Conservation (phyloP, 1,140 invertebrate genomes). For the Cherax quadricarinatus region DNA sequence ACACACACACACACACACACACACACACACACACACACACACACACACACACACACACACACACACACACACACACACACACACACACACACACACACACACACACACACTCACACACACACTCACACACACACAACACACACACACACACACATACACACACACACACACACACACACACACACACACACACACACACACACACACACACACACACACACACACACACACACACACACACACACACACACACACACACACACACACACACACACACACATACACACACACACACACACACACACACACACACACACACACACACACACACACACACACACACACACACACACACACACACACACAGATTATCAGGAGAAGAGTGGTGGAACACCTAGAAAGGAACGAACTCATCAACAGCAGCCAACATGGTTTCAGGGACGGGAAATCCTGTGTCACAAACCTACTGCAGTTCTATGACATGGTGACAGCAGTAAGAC, state of each 20-base stretch:
- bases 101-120: no score
- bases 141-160: neutral
- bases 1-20: neutral
- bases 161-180: neutral
- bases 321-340: neutral
- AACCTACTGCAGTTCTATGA: no score
- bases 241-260: neutral
- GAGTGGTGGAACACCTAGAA: no score
- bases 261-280: constrained; percentile 19
- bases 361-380: no score
- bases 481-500: no score
- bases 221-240: neutral
- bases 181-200: neutral
- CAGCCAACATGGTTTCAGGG: no score
- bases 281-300: neutral
- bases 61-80: constrained; percentile 8
- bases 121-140: no score
- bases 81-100: neutral
- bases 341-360: neutral
- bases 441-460: no score
- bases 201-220: constrained; percentile 8
- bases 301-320: constrained; percentile 1
- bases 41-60: neutral
- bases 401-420: no score
- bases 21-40: constrained; percentile 14